A percentile compares a stretch with the other conserved stretches of the same genome.
phyloP scores from a whole-genome alignment of 2,113 vertebrate genomes.

The Abramis brama region DNA sequence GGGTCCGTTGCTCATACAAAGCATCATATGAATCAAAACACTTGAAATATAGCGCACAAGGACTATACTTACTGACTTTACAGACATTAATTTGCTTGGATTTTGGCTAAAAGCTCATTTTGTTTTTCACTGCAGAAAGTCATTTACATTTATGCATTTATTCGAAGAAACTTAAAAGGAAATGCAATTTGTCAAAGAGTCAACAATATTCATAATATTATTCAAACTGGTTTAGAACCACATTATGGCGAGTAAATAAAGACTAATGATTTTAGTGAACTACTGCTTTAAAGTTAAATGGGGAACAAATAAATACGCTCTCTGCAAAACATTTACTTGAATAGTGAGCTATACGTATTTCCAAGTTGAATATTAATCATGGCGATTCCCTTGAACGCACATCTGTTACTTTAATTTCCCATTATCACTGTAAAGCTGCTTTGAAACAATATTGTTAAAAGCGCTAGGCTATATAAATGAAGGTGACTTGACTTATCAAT shows the following conservation, averaged over 20 bases:
- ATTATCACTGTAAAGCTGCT: no score
- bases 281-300: not conserved
- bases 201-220: not conserved
- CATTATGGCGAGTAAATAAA: not conserved
- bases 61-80: not conserved
- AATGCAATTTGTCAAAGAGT: not conserved
- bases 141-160: not conserved
- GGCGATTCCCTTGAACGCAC: not conserved
- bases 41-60: not conserved
- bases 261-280: not conserved
- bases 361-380: conserved; percentile 6
- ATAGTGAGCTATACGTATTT: not conserved
- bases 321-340: not conserved
- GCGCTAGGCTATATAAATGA: no score
- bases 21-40: not conserved
- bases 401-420: no score
- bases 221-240: not conserved
- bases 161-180: not conserved
- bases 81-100: not conserved
- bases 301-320: not conserved
- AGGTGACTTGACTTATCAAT: no score
- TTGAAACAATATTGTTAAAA: no score
- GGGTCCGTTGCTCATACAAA: no score
- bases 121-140: not conserved
- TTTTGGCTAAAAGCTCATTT: not conserved